Evolutionary conservation across 2,797 vertebrate genomes (phyloP), one percentile per base, ranked within the genome.

Genomic region (Argentina silus): DNA sequence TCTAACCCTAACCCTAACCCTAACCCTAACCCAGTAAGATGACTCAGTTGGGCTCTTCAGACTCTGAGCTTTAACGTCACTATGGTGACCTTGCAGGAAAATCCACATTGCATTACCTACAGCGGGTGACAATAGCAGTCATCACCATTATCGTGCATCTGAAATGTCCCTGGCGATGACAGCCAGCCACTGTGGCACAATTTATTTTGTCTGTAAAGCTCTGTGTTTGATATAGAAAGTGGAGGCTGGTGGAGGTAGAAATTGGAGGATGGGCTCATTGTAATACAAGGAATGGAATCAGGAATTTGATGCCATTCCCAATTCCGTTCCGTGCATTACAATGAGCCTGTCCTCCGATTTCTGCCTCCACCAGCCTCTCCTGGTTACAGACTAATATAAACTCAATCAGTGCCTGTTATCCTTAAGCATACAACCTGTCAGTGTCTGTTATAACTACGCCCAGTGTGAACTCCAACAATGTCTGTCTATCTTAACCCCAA

Each of bases 1-100:
- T 36, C n/a, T n/a, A n/a, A n/a, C n/a, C n/a, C n/a, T n/a, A n/a
- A n/a, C n/a, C n/a, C n/a, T n/a, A n/a, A n/a, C n/a, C n/a, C n/a
- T n/a, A n/a, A n/a, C n/a, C n/a, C n/a, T 67, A 9, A 42, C n/a
- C 47, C 78, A 67, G 81, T 81, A 74, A 77, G 86, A 91, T 93
- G 91, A 92, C 84, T 92, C 90, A 90, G 87, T 89, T 75, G 76
- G 75, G 72, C 87, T 85, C 80, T 91, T 90, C 87, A 91, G 85
- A 90, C 83, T 82, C 60, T 4, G 72, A 10, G 81, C 80, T 78
- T 92, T 92, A 92, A 86, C 89, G 91, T 92, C 92, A 93, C 89
- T 86, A 76, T 69, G 77, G 91, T 87, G 83, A 92, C 86, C 86
- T 85, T 93, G 92, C 94, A 93, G 92, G 93, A 93, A 93, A 92